Conservation (phyloP, 2,888 invertebrate species). For the Corythucha ciliata region DNA sequence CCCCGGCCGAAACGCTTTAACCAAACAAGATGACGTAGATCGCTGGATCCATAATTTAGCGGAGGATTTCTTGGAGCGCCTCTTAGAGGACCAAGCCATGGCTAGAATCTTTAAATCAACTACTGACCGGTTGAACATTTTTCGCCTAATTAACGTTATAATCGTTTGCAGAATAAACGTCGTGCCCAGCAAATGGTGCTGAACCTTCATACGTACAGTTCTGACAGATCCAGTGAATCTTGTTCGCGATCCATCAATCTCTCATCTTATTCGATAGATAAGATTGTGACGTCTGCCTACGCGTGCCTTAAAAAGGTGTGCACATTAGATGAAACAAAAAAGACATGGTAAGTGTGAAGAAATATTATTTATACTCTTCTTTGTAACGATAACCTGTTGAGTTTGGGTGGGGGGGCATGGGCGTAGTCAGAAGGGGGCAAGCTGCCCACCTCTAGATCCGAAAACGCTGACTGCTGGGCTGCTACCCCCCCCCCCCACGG, state of each 20-base stretch:
- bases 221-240: constrained; percentile 43
- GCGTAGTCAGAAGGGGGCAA: too few species aligned
- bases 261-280: constrained; percentile 55
- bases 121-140: background rate
- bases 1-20: constrained; percentile 65
- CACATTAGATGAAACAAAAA: constrained; percentile 37
- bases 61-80: constrained; percentile 71
- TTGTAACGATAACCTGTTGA: too few species aligned
- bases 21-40: constrained; percentile 53
- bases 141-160: background rate
- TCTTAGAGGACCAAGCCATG: constrained; percentile 60
- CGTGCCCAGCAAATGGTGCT: constrained; percentile 70
- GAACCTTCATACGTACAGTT: constrained; percentile 47
- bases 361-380: constrained; percentile 2
- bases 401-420: too few species aligned
- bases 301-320: constrained; percentile 57
- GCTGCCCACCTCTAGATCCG: too few species aligned
- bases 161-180: constrained; percentile 60
- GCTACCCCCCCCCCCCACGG: too few species aligned
- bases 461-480: too few species aligned
- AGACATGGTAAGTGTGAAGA: constrained; percentile 37
- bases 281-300: constrained; percentile 56
- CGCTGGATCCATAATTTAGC: constrained; percentile 76
- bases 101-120: constrained; percentile 28
- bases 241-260: constrained; percentile 54